These are phyloP conservation scores for Phytoseiulus persimilis DNA, from an alignment of 2,888 invertebrate genomes.

Conservation along the genomic window DNA sequence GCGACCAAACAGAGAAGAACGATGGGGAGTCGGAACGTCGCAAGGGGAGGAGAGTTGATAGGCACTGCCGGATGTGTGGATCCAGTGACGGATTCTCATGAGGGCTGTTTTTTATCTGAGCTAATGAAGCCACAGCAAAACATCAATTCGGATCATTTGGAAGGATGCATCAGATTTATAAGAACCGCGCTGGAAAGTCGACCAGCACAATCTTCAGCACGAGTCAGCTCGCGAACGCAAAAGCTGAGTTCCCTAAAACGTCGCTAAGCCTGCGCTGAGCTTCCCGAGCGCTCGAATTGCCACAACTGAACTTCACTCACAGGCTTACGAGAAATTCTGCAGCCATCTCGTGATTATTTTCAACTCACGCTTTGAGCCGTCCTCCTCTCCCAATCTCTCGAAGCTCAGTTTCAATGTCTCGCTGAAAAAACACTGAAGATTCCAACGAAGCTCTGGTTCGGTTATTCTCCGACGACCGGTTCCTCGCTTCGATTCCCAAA, in stretches of 20 bases:
- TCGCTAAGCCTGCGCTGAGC: neutral
- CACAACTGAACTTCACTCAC: neutral
- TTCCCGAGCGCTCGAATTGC: neutral
- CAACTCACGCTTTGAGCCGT: too few species aligned
- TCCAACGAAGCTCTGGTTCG: too few species aligned
- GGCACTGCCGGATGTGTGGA: too few species aligned
- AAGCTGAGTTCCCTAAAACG: neutral
- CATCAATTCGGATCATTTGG: neutral
- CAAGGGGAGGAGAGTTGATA: too few species aligned
- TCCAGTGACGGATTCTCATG: too few species aligned
- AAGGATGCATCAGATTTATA: neutral
- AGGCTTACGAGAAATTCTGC: neutral
- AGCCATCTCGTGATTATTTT: neutral
- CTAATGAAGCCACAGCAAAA: neutral
- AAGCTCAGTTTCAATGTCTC: too few species aligned
- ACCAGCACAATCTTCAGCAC: neutral
- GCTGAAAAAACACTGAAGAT: too few species aligned
- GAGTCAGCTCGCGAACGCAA: neutral
- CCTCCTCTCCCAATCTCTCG: too few species aligned
- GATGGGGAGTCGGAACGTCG: too few species aligned
- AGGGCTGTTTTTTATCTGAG: neutral
- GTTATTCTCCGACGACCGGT: too few species aligned
- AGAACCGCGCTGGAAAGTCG: neutral
- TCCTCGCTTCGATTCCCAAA: too few species aligned
- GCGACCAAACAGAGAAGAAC: too few species aligned